Conservation (phyloP, 2,888 invertebrate species). For the Nephrotoma appendiculata region DNA sequence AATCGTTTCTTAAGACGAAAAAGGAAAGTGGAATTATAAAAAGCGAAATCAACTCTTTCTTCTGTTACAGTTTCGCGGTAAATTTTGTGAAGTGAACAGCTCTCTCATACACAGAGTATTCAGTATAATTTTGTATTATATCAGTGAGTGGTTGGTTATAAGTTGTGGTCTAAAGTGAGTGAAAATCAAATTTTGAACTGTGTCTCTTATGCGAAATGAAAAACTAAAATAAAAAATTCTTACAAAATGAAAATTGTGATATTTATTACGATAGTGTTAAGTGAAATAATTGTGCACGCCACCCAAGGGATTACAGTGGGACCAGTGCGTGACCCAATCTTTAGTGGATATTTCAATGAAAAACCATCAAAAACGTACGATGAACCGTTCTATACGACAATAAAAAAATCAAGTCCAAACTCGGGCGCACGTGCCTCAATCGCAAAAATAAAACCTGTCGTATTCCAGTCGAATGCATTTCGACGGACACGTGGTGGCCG, state of each 20-base stretch:
- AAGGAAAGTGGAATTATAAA: conserved; percentile 1
- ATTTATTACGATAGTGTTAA: background rate
- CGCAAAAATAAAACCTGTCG: background rate
- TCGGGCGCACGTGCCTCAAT: background rate
- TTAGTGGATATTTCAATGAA: background rate
- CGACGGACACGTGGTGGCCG: background rate
- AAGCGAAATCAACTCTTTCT: conserved; percentile 5
- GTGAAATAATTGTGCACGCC: background rate
- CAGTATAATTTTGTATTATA: background rate
- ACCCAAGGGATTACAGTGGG: background rate
- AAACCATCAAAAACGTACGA: background rate
- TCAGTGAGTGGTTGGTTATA: background rate
- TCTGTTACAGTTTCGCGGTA: conserved; percentile 2
- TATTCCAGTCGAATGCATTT: background rate
- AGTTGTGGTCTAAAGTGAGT: background rate
- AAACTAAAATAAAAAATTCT: background rate
- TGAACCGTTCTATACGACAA: background rate
- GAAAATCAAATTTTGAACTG: background rate
- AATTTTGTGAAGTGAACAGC: background rate
- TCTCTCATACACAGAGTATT: background rate
- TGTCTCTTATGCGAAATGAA: background rate
- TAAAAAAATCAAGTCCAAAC: background rate
- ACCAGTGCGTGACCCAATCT: background rate
- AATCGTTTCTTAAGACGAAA: background rate
- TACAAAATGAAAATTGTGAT: background rate